Evolutionary conservation across 2,113 vertebrate genomes (phyloP), one percentile per base, ranked within the genome.

Genomic region (Caretta caretta): DNA sequence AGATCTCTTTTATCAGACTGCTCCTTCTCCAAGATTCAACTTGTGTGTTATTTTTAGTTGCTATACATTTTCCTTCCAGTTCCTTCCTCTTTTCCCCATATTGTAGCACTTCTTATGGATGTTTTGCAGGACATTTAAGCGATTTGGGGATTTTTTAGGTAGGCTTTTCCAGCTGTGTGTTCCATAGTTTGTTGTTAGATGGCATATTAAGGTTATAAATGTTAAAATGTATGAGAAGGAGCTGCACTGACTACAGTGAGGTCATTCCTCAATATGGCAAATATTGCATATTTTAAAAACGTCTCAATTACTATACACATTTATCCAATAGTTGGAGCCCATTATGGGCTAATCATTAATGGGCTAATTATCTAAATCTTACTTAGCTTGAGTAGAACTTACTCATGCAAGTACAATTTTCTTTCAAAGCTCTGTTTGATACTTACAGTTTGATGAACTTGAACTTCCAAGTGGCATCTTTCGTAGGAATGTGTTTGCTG

Each of bases 401-500:
- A 10, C 8, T 69, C 35, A 69, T n/a, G 65, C 65, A 78, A 62
- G 49, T 51, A 89, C 13, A 19, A 62, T 3, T 90, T 87, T 35
- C 25, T 65, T 86, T 12, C 25, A 19, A 29, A 84, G 16, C 0
- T 7, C 2, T 8, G 2, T 54, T 59, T 86, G 13, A 6, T 3
- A 51, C 16, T 20, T 72, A 48, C 35, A 69, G 49, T 25, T 38
- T 38, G 49, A 51, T 76, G 83, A 78, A n/a, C 38, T 54, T 49
- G 76, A 46, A 76, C 20, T 5, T 31, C 62, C 5, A 5, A 27
- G 42, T 80, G 11, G 84, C 59, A 5, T 31, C 89, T 17, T 12
- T 83, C 0, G 0, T 1, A 2, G 27, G 79, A 10, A 69, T 20
- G 8, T 1, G 0, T 5, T 2, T 3, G 10, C 72, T 78, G 7